Conservation (phyloP, 2,888 invertebrate species). For the Drosophila rubida region DNA sequence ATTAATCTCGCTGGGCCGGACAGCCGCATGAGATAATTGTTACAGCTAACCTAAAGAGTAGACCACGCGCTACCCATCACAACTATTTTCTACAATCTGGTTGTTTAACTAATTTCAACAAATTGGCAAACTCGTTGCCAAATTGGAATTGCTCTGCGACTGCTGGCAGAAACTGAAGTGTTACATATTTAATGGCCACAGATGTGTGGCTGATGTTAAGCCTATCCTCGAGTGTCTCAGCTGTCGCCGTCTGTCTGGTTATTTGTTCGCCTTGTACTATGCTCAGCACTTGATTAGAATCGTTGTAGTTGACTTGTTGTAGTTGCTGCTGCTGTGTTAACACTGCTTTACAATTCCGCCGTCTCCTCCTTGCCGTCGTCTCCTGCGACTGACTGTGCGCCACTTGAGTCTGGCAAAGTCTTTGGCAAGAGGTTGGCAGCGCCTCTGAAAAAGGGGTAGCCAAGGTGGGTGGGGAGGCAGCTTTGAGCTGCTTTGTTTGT, state of each 20-base stretch:
- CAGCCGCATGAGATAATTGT: neutral
- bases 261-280: neutral
- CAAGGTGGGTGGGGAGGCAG: neutral
- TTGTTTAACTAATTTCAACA: neutral
- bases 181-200: neutral
- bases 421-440: neutral
- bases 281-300: conserved; percentile 28
- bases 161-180: neutral
- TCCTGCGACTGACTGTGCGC: conserved; percentile 13
- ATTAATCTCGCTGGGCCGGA: neutral
- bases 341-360: conserved; percentile 23
- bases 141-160: neutral
- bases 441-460: neutral
- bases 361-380: conserved; percentile 1
- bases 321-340: conserved; percentile 11
- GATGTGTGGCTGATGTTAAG: neutral
- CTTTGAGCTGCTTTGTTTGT: conserved; percentile 13
- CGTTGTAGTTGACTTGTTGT: conserved; percentile 41
- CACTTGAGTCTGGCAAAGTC: conserved; percentile 20
- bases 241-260: conserved; percentile 2
- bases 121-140: neutral
- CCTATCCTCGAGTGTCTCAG: neutral
- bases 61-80: neutral
- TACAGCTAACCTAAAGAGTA: neutral
- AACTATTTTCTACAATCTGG: too few species aligned